Percentiles rank a stretch among this genome's conserved stretches.
Conservation (phyloP, 2,113 vertebrate species). For the Dicerorhinus sumatrensis region DNA sequence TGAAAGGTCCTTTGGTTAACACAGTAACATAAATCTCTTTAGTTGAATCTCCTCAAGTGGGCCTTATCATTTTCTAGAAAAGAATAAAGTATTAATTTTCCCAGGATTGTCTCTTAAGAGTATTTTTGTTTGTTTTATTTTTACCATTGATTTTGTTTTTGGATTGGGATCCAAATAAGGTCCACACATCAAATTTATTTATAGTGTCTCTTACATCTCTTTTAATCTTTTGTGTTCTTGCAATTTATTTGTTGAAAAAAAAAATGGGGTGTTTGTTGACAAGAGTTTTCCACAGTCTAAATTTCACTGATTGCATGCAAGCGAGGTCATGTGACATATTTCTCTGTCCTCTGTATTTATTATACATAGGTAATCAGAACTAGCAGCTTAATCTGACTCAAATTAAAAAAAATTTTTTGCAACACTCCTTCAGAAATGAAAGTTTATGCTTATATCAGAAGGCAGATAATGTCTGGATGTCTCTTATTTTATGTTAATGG, state of each 20-base stretch:
- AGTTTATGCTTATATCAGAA: not conserved
- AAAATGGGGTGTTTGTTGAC: not conserved
- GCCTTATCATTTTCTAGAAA: slow-evolving; percentile 3
- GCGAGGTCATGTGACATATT: not conserved
- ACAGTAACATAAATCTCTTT: not conserved
- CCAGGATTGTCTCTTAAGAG: not conserved
- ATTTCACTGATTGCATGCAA: not conserved
- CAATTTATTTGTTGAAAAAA: not conserved
- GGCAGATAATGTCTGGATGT: not conserved
- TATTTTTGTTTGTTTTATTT: not conserved
- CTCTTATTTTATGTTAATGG: not conserved
- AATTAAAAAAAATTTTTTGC: not conserved
- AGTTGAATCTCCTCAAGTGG: not conserved
- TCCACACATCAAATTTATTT: not conserved
- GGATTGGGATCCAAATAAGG: not conserved
- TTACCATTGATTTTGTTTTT: not conserved
- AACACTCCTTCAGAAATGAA: not conserved
- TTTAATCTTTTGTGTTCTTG: not conserved
- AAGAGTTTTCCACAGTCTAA: not conserved
- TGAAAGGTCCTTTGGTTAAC: not conserved
- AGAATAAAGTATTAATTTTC: not conserved
- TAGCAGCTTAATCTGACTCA: not conserved
- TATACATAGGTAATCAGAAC: not conserved
- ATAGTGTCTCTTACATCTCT: not conserved
- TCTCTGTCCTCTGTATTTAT: not conserved